Conservation (phyloP, 2,888 invertebrate species). For the Campoplex nolae region DNA sequence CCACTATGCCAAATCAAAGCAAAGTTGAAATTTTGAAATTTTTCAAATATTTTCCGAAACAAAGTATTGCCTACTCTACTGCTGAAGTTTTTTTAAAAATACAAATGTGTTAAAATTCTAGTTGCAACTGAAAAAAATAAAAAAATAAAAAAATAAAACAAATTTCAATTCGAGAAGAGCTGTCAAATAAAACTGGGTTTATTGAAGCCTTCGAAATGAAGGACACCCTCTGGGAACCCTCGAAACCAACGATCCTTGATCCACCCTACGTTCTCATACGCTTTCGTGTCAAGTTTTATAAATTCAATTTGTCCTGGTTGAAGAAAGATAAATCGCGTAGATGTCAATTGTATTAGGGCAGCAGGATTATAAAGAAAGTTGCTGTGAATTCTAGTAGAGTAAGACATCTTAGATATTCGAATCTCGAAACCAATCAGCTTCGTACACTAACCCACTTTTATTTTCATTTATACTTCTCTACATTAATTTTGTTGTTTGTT, state of each 20-base stretch:
- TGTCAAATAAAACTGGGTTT: not conserved
- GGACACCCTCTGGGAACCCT: not conserved
- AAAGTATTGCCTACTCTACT: not conserved
- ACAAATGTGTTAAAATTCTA: too few relatives aligned
- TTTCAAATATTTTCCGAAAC: not conserved
- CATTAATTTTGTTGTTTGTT: not conserved
- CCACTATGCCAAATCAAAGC: not conserved
- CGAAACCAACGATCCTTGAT: not conserved
- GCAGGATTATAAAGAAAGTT: conserved; percentile 63
- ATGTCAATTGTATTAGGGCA: conserved; percentile 80
- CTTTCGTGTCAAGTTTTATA: conserved; percentile 53
- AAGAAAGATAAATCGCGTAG: conserved; percentile 81
- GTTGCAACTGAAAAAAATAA: too few relatives aligned
- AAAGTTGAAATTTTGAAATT: not conserved
- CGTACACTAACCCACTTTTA: not conserved
- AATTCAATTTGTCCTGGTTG: conserved; percentile 75
- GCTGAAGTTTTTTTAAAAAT: not conserved
- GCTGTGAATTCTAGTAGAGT: conserved; percentile 42
- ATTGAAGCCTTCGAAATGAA: not conserved
- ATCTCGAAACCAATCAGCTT: not conserved
- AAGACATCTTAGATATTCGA: conserved; percentile 34
- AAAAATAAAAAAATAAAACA: too few relatives aligned
- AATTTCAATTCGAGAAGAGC: not conserved
- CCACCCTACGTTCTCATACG: conserved; percentile 2
- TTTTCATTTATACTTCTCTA: not conserved